A percentile compares a stretch with the other conserved stretches of the same genome.
Conservation (phyloP, 2,797 vertebrate genomes). For the Manis pentadactyla region DNA sequence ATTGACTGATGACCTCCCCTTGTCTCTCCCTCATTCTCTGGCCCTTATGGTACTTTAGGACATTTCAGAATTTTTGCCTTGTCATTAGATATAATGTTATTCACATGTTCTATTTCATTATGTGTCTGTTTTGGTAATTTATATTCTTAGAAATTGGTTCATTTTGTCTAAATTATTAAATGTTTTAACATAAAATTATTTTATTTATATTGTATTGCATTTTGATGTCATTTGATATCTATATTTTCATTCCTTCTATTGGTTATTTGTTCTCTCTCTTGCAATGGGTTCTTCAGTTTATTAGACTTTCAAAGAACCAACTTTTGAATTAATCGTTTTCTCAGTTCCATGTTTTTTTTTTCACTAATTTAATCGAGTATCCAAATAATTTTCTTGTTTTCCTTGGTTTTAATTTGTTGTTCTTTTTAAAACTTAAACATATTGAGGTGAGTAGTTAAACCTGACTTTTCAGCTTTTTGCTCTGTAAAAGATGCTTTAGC, state of each 20-base stretch:
- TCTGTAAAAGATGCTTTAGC: neutral
- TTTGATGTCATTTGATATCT: neutral
- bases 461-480: neutral
- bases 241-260: neutral
- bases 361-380: neutral
- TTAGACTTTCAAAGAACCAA: neutral
- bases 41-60: no score
- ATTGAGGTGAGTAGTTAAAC: neutral
- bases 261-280: neutral
- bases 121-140: neutral
- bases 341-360: neutral
- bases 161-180: neutral
- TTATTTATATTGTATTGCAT: neutral
- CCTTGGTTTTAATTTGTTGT: neutral
- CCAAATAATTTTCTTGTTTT: neutral
- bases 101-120: neutral
- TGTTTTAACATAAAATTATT: neutral
- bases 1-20: no score
- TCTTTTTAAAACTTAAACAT: neutral
- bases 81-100: neutral
- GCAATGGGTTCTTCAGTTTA: neutral
- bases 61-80: no score
- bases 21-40: no score
- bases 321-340: neutral
- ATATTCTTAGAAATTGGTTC: neutral